These are phyloP conservation scores for Ypsolopha scabrella DNA, from an alignment of 2,888 invertebrate species.

Conservation along the genomic window DNA sequence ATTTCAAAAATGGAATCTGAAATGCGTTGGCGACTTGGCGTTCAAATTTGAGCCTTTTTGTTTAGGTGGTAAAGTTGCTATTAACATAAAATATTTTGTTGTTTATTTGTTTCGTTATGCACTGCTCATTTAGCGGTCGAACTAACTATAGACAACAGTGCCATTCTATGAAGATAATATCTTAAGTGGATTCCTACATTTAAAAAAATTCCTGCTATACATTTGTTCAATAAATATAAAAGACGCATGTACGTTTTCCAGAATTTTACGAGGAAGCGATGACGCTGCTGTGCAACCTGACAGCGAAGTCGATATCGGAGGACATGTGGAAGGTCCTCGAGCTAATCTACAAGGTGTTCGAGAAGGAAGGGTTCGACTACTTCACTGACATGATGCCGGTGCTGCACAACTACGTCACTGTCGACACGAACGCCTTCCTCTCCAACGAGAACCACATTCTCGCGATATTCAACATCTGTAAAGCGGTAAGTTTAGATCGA, in stretches of 20 bases:
- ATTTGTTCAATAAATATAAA: no score
- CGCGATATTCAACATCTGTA: constrained; percentile 96
- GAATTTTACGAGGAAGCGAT: constrained; percentile 99
- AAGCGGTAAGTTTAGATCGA: constrained; percentile 72
- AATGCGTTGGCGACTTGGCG: no score
- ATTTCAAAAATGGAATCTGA: no score
- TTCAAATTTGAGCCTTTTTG: no score
- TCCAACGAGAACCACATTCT: constrained; percentile 90
- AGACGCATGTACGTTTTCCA: constrained; percentile 25
- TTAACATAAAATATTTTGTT: no score
- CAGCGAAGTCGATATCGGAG: constrained; percentile 86
- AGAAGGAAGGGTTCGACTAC: constrained; percentile 95
- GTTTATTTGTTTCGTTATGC: no score
- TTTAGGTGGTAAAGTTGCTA: no score
- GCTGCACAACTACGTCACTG: constrained; percentile 96
- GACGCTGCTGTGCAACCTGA: constrained; percentile 91
- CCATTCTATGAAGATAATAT: no score
- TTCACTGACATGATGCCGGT: constrained; percentile 99
- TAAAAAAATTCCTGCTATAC: neutral
- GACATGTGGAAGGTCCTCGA: constrained; percentile 98
- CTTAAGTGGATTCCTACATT: neutral
- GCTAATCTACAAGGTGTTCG: constrained; percentile 88
- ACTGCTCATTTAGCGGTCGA: no score
- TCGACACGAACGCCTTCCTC: constrained; percentile 94
- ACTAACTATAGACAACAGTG: no score